phyloP scores from a whole-genome alignment of 2,797 vertebrate genomes.

The Saxicola maurus region DNA sequence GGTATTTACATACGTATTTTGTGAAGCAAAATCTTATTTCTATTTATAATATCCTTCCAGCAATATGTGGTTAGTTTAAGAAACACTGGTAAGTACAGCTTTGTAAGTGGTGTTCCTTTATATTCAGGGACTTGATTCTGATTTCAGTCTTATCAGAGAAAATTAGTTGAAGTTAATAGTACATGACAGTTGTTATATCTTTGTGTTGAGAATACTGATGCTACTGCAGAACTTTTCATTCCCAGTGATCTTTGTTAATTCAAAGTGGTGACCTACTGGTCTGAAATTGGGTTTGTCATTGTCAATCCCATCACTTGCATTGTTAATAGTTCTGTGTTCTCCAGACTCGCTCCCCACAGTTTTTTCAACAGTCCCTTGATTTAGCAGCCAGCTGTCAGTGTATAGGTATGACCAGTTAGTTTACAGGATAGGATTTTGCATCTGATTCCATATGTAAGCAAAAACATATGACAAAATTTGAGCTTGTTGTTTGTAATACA shows the following conservation, averaged over 20 bases:
- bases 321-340: not conserved
- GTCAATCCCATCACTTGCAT: not conserved
- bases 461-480: not conserved
- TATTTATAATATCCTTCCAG: not conserved
- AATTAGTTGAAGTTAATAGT: not conserved
- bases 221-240: not conserved
- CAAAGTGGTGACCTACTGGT: not conserved
- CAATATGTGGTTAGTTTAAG: not conserved
- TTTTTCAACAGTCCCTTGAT: not conserved
- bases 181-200: not conserved
- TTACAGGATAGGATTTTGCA: not conserved
- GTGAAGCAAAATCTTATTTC: not conserved
- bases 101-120: not conserved
- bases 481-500: not conserved
- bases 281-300: not conserved
- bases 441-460: not conserved
- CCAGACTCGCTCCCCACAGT: not conserved
- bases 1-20: not conserved
- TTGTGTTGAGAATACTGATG: not conserved
- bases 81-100: not conserved
- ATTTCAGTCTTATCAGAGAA: not conserved
- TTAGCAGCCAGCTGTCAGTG: not conserved
- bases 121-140: not conserved
- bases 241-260: slow-evolving; percentile 11
- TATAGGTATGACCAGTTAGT: not conserved